Evolutionary conservation across 2,797 vertebrate species (phyloP), one percentile per base, ranked within the genome.

Genomic region (Eleutherodactylus coqui): DNA sequence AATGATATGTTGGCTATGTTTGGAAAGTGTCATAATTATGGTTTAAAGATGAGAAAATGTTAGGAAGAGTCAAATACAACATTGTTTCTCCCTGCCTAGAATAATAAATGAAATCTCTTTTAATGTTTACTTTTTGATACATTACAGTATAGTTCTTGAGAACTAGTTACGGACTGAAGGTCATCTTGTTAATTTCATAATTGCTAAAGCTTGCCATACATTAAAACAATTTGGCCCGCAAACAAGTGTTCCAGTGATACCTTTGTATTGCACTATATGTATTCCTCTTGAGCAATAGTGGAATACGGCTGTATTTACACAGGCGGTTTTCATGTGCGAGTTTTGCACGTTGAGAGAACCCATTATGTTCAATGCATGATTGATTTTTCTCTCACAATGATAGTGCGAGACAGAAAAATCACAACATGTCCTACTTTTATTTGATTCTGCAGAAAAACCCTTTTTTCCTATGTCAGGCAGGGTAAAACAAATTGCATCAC

Each of bases 1-100:
- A 49, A 62, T 81, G 62, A 69, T 60, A 81, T 69, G 62, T 81
- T 81, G 60, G 60, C 16, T 81, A 81, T 67, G 75, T 55, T 55
- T 77, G 49, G 29, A 45, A 76, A 53, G 43, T 80, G 79, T 69
- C 45, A 81, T 62, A 69, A 49, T 69, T 67, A 49, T 64, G 60
- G 43, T 67, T 64, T 67, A 36, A 32, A 81, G 55, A 64, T 79
- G 79, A 27, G 43, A 49, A 67, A 81, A 64, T 43, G 29, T 43
- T 62, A 79, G 24, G 29, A 64, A 10, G 29, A 77, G 34, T 36
- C 3, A 77, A 77, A 77, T 16, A 27, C 29, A 38, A 77, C 51
- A 55, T 77, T 38, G 24, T 55, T 77, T 24, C 29, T 38, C 11
- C 16, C 51, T 32, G 17, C 17, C 34, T 77, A 58, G 5, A 58